Percentiles rank a stretch among this genome's conserved stretches.
Conservation (phyloP, 1,140 invertebrate genomes). For the Epicauta chinensis region DNA sequence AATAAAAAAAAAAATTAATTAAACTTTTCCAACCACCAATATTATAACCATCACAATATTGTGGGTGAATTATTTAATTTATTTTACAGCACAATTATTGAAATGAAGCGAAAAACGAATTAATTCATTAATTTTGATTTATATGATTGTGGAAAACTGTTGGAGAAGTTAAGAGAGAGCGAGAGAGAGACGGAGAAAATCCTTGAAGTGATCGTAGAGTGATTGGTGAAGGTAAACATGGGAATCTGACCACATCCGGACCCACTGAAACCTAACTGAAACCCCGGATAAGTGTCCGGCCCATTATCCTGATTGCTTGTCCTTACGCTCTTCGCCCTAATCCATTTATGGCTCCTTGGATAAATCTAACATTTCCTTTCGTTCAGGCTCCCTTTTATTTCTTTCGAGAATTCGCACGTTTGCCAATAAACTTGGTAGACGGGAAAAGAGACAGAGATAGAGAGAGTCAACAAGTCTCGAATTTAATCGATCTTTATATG, state of each 20-base stretch:
- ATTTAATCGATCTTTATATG: no score
- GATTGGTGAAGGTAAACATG: constrained; percentile 31
- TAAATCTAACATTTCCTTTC: constrained; percentile 6
- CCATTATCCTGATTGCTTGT: constrained; percentile 39
- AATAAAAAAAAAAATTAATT: no score
- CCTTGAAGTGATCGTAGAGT: constrained; percentile 25
- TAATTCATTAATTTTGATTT: no score
- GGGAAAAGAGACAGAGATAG: no score
- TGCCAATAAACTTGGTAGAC: neutral
- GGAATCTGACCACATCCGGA: constrained; percentile 22
- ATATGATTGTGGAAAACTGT: neutral
- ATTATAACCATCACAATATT: neutral
- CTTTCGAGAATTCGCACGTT: neutral
- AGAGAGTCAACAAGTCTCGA: no score
- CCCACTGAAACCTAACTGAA: constrained; percentile 16
- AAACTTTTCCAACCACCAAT: no score
- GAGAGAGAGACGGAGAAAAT: constrained; percentile 9
- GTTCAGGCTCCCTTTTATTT: neutral
- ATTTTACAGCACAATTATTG: no score
- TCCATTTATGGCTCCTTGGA: constrained; percentile 31
- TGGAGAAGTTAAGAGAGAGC: no score
- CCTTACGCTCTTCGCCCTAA: constrained; percentile 32
- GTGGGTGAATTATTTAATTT: neutral
- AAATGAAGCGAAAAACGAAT: no score
- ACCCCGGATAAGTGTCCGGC: constrained; percentile 37